These are phyloP conservation scores for Tiliacea aurago DNA, from an alignment of 2,888 invertebrate species.

Conservation along the genomic window DNA sequence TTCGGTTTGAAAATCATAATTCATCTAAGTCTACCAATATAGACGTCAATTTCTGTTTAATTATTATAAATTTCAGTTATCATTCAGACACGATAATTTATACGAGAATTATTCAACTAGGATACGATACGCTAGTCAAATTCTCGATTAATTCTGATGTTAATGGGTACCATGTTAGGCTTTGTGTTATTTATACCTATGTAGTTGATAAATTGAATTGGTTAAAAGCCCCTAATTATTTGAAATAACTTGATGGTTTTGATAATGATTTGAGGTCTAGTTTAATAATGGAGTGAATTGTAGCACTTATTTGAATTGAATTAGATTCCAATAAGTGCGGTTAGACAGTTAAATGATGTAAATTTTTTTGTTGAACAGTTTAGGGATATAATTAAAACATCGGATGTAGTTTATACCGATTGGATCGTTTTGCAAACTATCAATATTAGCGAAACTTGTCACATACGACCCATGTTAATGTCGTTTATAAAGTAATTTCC, in stretches of 20 bases:
- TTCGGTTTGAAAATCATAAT: neutral
- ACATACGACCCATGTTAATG: constrained; percentile 16
- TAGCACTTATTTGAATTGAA: neutral
- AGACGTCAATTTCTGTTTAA: neutral
- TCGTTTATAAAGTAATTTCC: constrained; percentile 27
- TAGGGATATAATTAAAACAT: neutral
- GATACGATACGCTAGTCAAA: constrained; percentile 32
- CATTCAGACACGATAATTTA: constrained; percentile 29
- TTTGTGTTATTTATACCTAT: constrained; percentile 25
- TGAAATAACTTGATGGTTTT: constrained; percentile 5
- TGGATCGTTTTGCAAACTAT: neutral
- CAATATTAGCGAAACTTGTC: constrained; percentile 8
- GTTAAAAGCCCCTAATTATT: neutral
- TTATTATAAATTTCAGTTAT: constrained; percentile 7
- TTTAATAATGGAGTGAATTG: neutral
- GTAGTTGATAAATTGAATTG: constrained; percentile 39
- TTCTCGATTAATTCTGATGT: constrained; percentile 41
- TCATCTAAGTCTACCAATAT: neutral
- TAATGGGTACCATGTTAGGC: constrained; percentile 39
- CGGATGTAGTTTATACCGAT: neutral
- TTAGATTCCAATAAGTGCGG: neutral
- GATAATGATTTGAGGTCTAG: neutral
- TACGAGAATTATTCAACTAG: neutral
- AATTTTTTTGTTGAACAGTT: neutral
- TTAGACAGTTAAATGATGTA: too few species aligned